These are phyloP conservation scores for Caenorhabditis angaria DNA, from an alignment of 2,888 invertebrate genomes.

Conservation along the genomic window DNA sequence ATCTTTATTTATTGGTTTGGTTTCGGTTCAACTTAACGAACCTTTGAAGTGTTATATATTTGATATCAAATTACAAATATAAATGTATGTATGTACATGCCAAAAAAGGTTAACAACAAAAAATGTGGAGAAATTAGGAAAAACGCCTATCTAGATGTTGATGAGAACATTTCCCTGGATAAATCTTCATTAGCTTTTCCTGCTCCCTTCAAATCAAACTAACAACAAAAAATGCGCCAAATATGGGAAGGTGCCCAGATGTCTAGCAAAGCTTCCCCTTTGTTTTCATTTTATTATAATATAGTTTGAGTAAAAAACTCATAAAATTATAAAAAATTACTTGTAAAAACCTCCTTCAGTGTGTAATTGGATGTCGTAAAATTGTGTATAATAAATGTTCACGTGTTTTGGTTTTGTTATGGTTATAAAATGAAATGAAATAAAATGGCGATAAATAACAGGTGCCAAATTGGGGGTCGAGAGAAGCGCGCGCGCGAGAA, in stretches of 20 bases:
- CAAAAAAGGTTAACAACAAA: conserved; percentile 14
- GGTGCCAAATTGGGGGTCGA: conserved; percentile 22
- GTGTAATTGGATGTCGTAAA: conserved; percentile 22
- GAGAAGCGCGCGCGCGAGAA: too few species aligned
- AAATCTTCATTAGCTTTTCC: conserved; percentile 13
- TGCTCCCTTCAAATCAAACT: background rate
- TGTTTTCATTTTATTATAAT: background rate
- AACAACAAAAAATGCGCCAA: background rate
- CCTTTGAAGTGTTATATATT: conserved; percentile 4
- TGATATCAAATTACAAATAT: background rate
- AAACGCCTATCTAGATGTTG: background rate
- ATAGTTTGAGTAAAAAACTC: background rate
- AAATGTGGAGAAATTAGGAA: conserved; percentile 9
- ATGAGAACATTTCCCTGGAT: conserved; percentile 10
- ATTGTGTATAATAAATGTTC: conserved; percentile 6
- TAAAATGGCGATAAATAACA: conserved; percentile 10
- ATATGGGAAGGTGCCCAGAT: conserved; percentile 34
- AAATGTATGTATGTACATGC: too few species aligned
- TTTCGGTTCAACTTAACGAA: background rate
- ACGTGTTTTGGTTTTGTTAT: background rate
- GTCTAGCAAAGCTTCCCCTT: conserved; percentile 22
- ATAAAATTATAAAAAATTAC: background rate
- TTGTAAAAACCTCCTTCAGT: background rate
- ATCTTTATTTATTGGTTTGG: background rate
- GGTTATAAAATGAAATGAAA: background rate